These are phyloP conservation scores for Lepus timidus DNA, from an alignment of 2,113 vertebrate species.

Conservation along the genomic window DNA sequence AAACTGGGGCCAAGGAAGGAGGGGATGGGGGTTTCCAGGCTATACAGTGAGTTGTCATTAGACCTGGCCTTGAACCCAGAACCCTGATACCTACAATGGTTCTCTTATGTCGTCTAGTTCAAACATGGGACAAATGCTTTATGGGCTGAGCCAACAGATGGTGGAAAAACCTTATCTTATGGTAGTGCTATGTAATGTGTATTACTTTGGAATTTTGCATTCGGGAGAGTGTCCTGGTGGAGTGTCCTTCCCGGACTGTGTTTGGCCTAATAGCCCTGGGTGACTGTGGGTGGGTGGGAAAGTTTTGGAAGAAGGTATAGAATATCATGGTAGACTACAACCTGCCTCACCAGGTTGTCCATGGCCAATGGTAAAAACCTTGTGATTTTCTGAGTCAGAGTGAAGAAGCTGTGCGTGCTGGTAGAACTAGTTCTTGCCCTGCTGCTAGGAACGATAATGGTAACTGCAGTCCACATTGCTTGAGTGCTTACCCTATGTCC, in stretches of 20 bases:
- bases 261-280: not conserved
- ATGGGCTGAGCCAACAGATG: not conserved
- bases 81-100: not conserved
- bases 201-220: not conserved
- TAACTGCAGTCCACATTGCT: not conserved
- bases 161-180: not conserved
- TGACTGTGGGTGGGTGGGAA: not conserved
- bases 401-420: not conserved
- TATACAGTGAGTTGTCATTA: not conserved
- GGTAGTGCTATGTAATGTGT: not conserved
- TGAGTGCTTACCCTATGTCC: not conserved
- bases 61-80: not conserved
- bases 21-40: not conserved
- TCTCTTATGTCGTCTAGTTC: not conserved
- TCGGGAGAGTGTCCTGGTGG: not conserved
- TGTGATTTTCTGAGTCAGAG: not conserved
- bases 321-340: not conserved
- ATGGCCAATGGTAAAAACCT: not conserved
- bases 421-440: not conserved
- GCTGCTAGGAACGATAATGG: not conserved
- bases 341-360: not conserved
- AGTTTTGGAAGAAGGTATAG: not conserved
- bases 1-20: not conserved
- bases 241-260: not conserved
- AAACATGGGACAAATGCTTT: not conserved